Evolutionary conservation across 2,113 vertebrate species (phyloP), one percentile per base, ranked within the genome.

Genomic region (Forbesichthys agassizii): DNA sequence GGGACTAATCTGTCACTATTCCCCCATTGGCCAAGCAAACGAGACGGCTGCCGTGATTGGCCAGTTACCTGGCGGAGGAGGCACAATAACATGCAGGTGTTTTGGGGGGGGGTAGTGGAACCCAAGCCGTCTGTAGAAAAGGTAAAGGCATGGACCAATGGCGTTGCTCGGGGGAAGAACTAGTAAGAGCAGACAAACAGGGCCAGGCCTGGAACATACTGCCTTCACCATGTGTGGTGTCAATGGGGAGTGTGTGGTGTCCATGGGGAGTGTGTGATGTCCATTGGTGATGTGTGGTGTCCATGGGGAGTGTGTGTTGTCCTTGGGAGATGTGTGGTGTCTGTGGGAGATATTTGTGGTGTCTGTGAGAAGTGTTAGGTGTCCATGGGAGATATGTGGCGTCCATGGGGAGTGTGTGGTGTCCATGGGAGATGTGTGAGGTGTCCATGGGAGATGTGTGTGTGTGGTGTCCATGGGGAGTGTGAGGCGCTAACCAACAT

Each of bases 1-100:
- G 11, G 46, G 47, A 46, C 73, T 79, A 79, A 82, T 82, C 79
- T 77, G 63, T 56, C 67, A 58, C 57, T 64, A 54, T 69, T 47
- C 68, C 72, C 54, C 36, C 27, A 57, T 54, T 42, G 51, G 48
- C 62, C 13, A 2, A 51, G 42, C 18, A n/a, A 65, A 33, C 42
- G 1, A 54, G 49, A 54, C 10, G 11, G 11, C 10, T 11, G 11
- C 66, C 8, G 10, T 42, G 11, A 33, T n/a, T 36, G 18, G 58
- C 8, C 47, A 47, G 65, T 13, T 16, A 33, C 33, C 14, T 20
- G 20, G 20, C 20, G 55, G 55, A 5, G 11, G 18, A 67, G 13
- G 51, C 54, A 42, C 9, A 33, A 60, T 20, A 20, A 20, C 27
- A 33, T 4, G 33, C 27, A 11, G 51, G 56, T 66, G 16, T 47